Percentiles rank a stretch among this genome's conserved stretches.
Evolutionary conservation across 2,888 invertebrate genomes (phyloP).

Genomic region (Agrypnus murinus): DNA sequence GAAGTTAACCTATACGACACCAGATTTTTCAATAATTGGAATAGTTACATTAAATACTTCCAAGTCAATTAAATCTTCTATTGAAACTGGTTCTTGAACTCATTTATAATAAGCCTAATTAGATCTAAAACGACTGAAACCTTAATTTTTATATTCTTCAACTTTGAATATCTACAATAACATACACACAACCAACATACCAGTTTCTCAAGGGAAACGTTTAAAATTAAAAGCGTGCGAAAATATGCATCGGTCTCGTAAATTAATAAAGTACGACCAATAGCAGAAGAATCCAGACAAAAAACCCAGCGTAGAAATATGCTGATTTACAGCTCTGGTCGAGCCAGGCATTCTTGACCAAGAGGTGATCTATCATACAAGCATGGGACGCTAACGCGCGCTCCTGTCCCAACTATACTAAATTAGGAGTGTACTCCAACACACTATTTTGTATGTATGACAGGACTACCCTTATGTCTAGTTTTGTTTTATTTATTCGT

Average conservation of each 20-base stretch:
- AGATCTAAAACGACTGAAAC: no score
- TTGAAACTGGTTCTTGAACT: no score
- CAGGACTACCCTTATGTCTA: slow-evolving; percentile 23
- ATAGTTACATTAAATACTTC: no score
- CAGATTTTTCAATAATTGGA: no score
- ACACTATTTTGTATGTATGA: slow-evolving; percentile 41
- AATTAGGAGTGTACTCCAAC: slow-evolving; percentile 45
- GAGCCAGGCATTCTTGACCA: slow-evolving; percentile 43
- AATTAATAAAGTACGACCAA: slow-evolving; percentile 51
- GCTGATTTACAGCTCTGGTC: slow-evolving; percentile 48
- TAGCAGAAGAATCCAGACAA: slow-evolving; percentile 46
- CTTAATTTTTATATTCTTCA: no score
- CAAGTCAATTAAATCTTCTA: no score
- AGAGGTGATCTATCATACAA: slow-evolving; percentile 46
- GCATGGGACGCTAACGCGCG: slow-evolving; percentile 43
- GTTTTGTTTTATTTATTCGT: background rate
- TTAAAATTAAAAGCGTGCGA: slow-evolving; percentile 51
- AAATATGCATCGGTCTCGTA: slow-evolving; percentile 49
- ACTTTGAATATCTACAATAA: no score
- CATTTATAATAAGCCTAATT: no score
- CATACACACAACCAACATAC: no score
- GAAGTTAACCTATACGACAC: background rate
- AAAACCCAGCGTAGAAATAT: slow-evolving; percentile 49
- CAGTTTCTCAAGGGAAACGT: slow-evolving; percentile 43
- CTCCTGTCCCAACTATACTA: slow-evolving; percentile 46